Conservation (phyloP, 2,113 vertebrate genomes). For the Vidua macroura region DNA sequence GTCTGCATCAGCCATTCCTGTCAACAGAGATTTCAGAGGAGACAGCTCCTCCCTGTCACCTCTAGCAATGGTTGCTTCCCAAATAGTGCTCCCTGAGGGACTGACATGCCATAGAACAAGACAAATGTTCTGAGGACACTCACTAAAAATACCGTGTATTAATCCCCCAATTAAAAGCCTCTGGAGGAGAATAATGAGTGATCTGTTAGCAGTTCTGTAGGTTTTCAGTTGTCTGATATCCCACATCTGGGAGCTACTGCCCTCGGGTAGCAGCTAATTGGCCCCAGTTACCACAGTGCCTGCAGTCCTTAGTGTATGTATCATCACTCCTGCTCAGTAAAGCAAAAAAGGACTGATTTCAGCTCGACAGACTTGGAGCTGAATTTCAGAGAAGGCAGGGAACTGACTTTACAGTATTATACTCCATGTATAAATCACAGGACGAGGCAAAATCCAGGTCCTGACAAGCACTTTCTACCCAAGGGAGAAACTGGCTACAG, state of each 20-base stretch:
- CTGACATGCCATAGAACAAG: neutral
- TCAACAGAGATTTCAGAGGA: slow-evolving; percentile 3
- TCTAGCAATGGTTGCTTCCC: neutral
- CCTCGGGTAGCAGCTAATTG: slow-evolving; percentile 38
- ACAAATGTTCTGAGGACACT: slow-evolving; percentile 38
- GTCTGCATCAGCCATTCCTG: neutral
- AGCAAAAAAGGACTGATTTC: slow-evolving; percentile 30
- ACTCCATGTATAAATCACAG: neutral
- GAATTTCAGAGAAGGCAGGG: neutral
- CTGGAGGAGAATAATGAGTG: slow-evolving; percentile 38
- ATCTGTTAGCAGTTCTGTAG: slow-evolving; percentile 33
- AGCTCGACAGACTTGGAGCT: neutral
- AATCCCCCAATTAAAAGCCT: slow-evolving; percentile 49
- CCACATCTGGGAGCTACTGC: slow-evolving; percentile 38
- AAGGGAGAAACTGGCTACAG: neutral
- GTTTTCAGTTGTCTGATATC: slow-evolving; percentile 7
- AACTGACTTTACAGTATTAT: neutral
- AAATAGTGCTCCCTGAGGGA: slow-evolving; percentile 18
- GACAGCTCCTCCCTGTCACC: slow-evolving; percentile 33
- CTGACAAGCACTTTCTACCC: neutral
- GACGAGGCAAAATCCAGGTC: neutral
- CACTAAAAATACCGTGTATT: neutral
- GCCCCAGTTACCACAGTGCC: slow-evolving; percentile 3
- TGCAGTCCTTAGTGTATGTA: neutral
- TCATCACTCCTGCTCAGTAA: slow-evolving; percentile 1